Conservation (phyloP, 2,797 vertebrate species). For the Uromys caudimaculatus region DNA sequence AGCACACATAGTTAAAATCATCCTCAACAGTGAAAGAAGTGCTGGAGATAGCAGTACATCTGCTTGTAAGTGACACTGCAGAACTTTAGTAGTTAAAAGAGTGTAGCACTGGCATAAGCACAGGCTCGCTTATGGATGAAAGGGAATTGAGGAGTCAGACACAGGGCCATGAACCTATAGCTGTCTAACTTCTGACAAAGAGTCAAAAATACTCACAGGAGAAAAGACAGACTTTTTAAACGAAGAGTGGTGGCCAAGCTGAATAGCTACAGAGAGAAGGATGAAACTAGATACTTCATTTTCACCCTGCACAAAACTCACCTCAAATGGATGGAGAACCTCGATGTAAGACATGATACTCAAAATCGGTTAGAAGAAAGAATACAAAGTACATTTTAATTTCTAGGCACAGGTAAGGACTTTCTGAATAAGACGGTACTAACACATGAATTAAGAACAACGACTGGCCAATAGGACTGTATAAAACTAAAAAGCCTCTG, state of each 20-base stretch:
- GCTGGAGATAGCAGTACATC: no score
- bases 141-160: neutral
- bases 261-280: neutral
- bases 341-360: neutral
- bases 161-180: no score
- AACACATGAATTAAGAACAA: neutral
- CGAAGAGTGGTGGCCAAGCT: no score
- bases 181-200: neutral
- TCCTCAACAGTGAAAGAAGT: neutral
- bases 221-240: neutral
- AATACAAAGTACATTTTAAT: neutral
- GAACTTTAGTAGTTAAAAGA: neutral
- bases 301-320: neutral
- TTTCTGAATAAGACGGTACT: neutral
- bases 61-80: neutral
- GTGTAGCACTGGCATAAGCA: no score
- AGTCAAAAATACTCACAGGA: neutral
- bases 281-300: neutral
- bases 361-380: neutral
- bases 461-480: no score
- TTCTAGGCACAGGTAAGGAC: neutral
- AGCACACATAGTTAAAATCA: neutral
- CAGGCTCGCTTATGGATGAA: neutral
- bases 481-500: neutral
- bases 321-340: no score